Evolutionary conservation across 2,113 vertebrate species (phyloP), one percentile per base, ranked within the genome.

Genomic region (Muntiacus muntjak): DNA sequence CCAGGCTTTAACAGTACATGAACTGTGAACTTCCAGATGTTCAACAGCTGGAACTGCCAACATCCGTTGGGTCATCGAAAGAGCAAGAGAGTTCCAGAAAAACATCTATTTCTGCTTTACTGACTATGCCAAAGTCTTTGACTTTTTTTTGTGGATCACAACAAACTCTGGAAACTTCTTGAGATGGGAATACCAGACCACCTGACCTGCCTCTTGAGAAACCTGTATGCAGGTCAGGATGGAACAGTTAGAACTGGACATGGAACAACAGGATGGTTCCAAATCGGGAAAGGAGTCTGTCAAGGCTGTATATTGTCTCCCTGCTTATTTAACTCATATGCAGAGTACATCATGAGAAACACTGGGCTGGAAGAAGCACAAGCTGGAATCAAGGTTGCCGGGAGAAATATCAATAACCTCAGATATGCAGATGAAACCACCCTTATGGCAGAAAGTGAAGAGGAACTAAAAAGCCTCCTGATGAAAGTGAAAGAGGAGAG

Each of bases 271-370:
- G 8, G 36, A n/a, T 67, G 64, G 62, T 21, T 36, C 64, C 64
- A 67, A 36, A 36, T 36, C 1, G 33, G 16, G 2, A 67, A 19
- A 67, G 16, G 4, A 36, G 33, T 36, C n/a, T 0, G 0, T 36
- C 64, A 67, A 67, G 64, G 8, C 2, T 67, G 17, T 19, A 67
- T 67, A 21, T 1, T 67, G 33, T 10, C 64, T 36, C 33, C 8
- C 33, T 67, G 64, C 8, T 67, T 36, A 67, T 67, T 36, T 67
- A 67, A 36, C 64, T 67, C 36, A 1, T 21, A 36, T 36, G 64
- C 33, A 67, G 64, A n/a, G 33, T 67, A 67, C 33, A 36, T 36
- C 33, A 67, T 67, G 33, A 2, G 2, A 36, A 67, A 67, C 1
- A 8, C 17, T 67, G 17, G 17, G 33, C 33, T 67, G 33, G 17